Conservation (phyloP, 1,140 invertebrate species). For the Spodoptera litura region DNA sequence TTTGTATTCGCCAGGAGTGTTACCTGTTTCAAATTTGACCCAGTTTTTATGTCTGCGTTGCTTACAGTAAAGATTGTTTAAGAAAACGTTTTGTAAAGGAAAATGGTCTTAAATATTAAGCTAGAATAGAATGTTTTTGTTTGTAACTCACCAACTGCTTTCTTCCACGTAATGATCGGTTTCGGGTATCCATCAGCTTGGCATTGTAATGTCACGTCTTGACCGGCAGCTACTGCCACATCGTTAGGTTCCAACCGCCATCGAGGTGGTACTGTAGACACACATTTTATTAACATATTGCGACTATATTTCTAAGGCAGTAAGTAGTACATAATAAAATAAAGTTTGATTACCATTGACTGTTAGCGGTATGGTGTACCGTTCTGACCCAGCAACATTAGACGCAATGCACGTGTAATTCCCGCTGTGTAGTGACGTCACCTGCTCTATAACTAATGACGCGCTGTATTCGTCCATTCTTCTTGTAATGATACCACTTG, state of each 20-base stretch:
- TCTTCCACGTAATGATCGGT: conserved; percentile 95
- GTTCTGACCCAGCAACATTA: conserved; percentile 93
- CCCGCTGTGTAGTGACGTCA: conserved; percentile 93
- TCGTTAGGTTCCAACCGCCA: conserved; percentile 97
- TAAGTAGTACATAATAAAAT: background rate
- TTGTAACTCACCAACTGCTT: conserved; percentile 89
- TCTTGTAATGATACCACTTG: conserved; percentile 87
- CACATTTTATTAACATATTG: background rate
- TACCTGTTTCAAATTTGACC: conserved; percentile 76
- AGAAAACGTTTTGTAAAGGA: background rate
- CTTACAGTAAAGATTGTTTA: conserved; percentile 1
- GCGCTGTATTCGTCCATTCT: conserved; percentile 95
- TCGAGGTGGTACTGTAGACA: conserved; percentile 92
- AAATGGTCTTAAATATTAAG: background rate
- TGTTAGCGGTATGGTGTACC: conserved; percentile 91
- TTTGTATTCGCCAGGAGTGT: conserved; percentile 94
- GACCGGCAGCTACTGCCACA: conserved; percentile 93
- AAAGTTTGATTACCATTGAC: conserved; percentile 90
- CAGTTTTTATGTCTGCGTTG: conserved; percentile 28
- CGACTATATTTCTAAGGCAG: background rate
- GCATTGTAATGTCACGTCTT: conserved; percentile 94
- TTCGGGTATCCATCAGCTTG: conserved; percentile 96
- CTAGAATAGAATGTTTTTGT: background rate
- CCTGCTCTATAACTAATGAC: conserved; percentile 94
- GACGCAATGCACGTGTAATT: conserved; percentile 96